Percentiles rank a stretch among this genome's conserved stretches.
phyloP scores from a whole-genome alignment of 2,797 vertebrate species.

The Huso huso region DNA sequence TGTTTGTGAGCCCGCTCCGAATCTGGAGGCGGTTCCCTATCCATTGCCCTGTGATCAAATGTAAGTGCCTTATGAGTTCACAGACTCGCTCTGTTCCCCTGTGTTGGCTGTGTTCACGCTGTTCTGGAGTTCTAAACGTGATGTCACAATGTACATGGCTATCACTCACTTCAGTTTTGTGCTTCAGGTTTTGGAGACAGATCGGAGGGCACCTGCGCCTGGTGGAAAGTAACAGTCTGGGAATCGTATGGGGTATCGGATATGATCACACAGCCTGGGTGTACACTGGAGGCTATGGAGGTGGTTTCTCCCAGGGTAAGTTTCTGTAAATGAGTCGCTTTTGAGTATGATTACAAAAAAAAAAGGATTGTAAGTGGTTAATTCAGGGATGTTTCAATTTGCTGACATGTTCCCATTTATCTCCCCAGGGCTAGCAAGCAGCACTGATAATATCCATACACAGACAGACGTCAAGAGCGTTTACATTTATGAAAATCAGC shows the following conservation, averaged over 20 bases:
- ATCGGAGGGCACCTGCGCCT: constrained; percentile 83
- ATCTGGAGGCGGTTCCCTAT: constrained; percentile 68
- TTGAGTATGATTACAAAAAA: not conserved
- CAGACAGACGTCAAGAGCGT: constrained; percentile 86
- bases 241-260: constrained; percentile 89
- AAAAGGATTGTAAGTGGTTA: not conserved
- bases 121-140: not conserved
- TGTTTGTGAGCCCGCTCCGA: constrained; percentile 77
- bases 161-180: not conserved
- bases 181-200: constrained; percentile 87
- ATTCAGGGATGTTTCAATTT: not conserved
- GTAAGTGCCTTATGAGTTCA: constrained; percentile 55
- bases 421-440: constrained; percentile 63
- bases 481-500: constrained; percentile 93
- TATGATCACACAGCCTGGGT: constrained; percentile 88
- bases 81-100: not conserved
- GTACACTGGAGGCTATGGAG: constrained; percentile 80
- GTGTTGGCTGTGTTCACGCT: not conserved
- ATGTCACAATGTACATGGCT: not conserved
- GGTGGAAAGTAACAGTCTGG: constrained; percentile 75
- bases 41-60: constrained; percentile 83
- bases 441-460: constrained; percentile 74
- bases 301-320: constrained; percentile 86
- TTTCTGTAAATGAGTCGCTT: not conserved
- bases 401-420: not conserved